Percentiles rank a stretch among this genome's conserved stretches.
These are phyloP conservation scores for Sylvilagus floridanus DNA, from an alignment of 2,797 vertebrate genomes.

Conservation along the genomic window DNA sequence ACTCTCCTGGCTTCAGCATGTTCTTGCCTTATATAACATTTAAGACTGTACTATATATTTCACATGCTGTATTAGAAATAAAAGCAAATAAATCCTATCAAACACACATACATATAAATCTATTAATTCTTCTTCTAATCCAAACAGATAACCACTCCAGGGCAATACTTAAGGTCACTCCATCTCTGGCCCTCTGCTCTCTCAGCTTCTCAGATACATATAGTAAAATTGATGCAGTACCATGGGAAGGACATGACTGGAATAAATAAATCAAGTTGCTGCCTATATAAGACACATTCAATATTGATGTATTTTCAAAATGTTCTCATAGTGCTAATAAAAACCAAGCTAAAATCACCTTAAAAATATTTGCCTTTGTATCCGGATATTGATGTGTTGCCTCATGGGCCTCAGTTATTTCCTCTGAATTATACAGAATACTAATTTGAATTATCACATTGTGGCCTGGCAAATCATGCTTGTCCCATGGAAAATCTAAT, in stretches of 20 bases:
- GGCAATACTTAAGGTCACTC: not conserved
- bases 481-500: not conserved
- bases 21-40: not conserved
- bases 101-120: not conserved
- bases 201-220: not conserved
- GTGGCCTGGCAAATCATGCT: not conserved
- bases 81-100: not conserved
- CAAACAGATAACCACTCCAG: not conserved
- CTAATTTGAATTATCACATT: conserved; percentile 1
- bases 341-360: conserved; percentile 24
- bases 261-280: conserved; percentile 32
- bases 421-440: not conserved
- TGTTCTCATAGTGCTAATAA: not conserved
- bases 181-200: not conserved
- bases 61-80: not conserved
- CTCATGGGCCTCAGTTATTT: not conserved
- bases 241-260: not conserved
- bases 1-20: too few relatives aligned
- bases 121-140: not conserved
- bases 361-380: not conserved
- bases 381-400: conserved; percentile 3
- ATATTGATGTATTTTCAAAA: conserved; percentile 36
- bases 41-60: not conserved
- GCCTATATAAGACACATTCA: not conserved
- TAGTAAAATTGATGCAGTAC: not conserved